Evolutionary conservation across 2,888 invertebrate genomes (phyloP).

Genomic region (Hirtodrosophila histrioides): DNA sequence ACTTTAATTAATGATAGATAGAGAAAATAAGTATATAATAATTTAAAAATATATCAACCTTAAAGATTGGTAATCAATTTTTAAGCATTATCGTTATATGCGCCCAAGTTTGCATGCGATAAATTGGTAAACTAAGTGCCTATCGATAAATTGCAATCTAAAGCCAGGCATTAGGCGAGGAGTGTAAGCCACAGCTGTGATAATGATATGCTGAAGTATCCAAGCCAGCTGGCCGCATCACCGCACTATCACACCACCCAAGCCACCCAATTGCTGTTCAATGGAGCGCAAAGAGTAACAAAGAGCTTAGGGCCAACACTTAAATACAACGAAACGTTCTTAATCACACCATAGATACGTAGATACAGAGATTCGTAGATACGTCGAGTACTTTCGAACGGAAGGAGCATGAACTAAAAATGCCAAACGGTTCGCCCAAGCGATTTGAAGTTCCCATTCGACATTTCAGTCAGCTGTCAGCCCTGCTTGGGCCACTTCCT

Average conservation of each 20-base stretch:
- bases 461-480: conserved; percentile 73
- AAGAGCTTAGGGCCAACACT: conserved; percentile 67
- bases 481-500: conserved; percentile 3
- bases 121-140: conserved; percentile 16
- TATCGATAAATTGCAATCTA: conserved; percentile 53
- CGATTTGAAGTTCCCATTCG: conserved; percentile 54
- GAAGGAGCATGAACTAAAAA: conserved; percentile 9
- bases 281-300: conserved; percentile 62
- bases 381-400: conserved; percentile 28
- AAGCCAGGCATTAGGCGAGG: conserved; percentile 25
- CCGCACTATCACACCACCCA: not conserved
- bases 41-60: no score
- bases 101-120: no score
- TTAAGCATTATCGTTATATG: no score
- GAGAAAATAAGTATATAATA: no score
- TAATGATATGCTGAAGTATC: conserved; percentile 59
- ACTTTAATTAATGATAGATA: no score
- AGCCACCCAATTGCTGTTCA: conserved; percentile 39
- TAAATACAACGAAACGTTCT: conserved; percentile 71
- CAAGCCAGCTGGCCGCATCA: conserved; percentile 22
- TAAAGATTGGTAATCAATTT: no score
- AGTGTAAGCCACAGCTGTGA: conserved; percentile 43
- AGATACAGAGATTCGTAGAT: conserved; percentile 31
- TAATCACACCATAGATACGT: conserved; percentile 67
- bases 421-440: conserved; percentile 29